phyloP scores from a whole-genome alignment of 2,888 invertebrate genomes.

The Blastobasis adustella region DNA sequence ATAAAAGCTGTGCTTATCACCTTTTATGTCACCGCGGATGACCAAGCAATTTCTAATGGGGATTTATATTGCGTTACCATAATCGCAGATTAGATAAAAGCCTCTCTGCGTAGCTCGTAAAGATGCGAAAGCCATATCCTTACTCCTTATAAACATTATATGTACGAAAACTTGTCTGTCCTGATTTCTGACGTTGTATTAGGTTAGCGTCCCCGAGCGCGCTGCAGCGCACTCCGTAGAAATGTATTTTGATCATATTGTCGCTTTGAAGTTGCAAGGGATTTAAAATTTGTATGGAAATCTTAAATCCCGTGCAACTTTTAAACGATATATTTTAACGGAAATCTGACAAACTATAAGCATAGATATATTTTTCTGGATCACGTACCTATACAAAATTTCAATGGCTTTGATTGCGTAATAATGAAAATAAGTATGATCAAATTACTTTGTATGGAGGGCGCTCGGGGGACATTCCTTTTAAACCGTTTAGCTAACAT shows the following conservation, averaged over 20 bases:
- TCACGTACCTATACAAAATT: neutral
- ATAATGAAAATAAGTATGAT: neutral
- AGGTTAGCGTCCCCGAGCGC: too few relatives aligned
- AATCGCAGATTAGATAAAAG: too few relatives aligned
- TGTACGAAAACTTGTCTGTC: neutral
- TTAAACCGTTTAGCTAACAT: neutral
- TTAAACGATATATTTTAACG: neutral
- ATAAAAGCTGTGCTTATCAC: too few relatives aligned
- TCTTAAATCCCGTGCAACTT: neutral
- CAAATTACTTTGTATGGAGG: neutral
- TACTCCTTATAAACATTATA: neutral
- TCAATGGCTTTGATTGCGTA: neutral
- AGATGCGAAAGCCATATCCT: neutral
- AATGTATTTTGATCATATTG: too few relatives aligned
- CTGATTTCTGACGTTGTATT: too few relatives aligned
- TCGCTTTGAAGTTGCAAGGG: too few relatives aligned
- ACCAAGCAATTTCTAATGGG: too few relatives aligned
- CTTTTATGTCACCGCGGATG: too few relatives aligned
- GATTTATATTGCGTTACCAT: too few relatives aligned
- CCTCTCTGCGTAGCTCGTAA: neutral
- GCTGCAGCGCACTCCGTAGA: too few relatives aligned
- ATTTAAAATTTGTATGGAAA: too few relatives aligned
- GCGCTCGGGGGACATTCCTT: neutral
- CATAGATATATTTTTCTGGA: neutral
- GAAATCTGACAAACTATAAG: neutral